Evolutionary conservation across 2,888 invertebrate species (phyloP).

Genomic region (Ethmia dodecea): DNA sequence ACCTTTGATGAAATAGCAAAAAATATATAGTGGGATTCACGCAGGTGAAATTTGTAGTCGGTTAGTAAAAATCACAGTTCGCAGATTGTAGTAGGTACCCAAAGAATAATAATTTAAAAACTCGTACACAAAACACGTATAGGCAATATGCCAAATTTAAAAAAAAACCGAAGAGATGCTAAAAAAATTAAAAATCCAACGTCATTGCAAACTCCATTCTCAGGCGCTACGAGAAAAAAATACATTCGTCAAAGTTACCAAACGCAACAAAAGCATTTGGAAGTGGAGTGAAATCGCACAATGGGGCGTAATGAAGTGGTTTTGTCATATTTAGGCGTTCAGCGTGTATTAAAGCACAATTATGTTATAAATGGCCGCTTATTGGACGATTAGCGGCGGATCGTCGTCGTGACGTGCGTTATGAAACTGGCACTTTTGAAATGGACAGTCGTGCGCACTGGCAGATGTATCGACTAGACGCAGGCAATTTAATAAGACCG

Average conservation of each 20-base stretch:
- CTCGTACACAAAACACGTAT: no score
- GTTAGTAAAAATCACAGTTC: no score
- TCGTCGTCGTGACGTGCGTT: background rate
- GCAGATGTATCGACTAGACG: no score
- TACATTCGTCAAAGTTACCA: conserved; percentile 11
- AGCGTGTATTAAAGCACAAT: conserved; percentile 64
- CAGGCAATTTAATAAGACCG: no score
- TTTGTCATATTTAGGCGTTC: conserved; percentile 54
- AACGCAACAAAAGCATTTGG: conserved; percentile 42
- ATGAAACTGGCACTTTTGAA: no score
- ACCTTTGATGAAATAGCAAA: no score
- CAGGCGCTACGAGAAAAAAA: conserved; percentile 17
- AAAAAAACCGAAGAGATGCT: background rate
- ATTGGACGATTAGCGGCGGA: conserved; percentile 56
- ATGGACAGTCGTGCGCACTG: no score
- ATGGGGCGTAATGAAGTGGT: conserved; percentile 58
- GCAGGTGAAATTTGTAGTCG: no score
- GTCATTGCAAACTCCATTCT: conserved; percentile 20
- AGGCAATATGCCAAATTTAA: no score
- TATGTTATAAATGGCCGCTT: conserved; percentile 64
- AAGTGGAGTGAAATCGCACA: conserved; percentile 59
- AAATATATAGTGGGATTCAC: no score
- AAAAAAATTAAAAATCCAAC: conserved; percentile 10
- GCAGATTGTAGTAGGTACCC: no score
- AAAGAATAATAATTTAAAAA: no score